Evolutionary conservation across 2,888 invertebrate genomes (phyloP), one percentile per base, ranked within the genome.

Genomic region (Nemapogon koenigi): DNA sequence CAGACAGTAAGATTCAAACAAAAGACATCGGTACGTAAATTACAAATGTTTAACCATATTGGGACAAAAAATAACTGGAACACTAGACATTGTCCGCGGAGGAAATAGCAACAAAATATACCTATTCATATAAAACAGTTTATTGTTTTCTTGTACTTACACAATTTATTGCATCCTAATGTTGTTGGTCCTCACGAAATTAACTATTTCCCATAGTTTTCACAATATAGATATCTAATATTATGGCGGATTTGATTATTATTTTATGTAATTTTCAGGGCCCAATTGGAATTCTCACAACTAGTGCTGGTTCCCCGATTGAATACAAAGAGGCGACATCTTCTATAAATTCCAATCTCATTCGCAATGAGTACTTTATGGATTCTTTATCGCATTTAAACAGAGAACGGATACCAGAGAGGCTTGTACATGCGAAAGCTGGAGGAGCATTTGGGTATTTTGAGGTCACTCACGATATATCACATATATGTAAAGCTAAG

Each of bases 341-440:
- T 50, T 91, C 94, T 0, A 87, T 86, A 3, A 96, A 96, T 1
- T 83, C 85, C 1, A 76, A 85, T 19, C 78, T 96, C 3, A 60
- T 94, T 8, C 89, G 93, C 60, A 95, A 96, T 62, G 83, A 85
- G 46, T 83, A 85, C 35, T 86, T 84, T 43, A 52, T 91, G 39
- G 90, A 91, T 50, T 87, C 89, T 52, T 64, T 90, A 43, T 80
- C 88, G 0, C 89, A 92, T 55, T 92, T 95, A 50, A 85, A 86
- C 52, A 78, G 93, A 13, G 96, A 97, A 64, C 83, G 95, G 35
- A 94, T 94, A 48, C 94, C 95, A 1, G 95, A 96, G 59, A 82
- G 95, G 46, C 88, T 94, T 0, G 94, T 93, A 1, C 95, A 95
- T 59, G 95, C 96, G 0, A 96, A 96, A 68, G 96, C 95, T 41